A percentile compares a stretch with the other conserved stretches of the same genome.
These are phyloP conservation scores for Drosophila orosa DNA, from an alignment of 1,140 invertebrate genomes.

Conservation along the genomic window DNA sequence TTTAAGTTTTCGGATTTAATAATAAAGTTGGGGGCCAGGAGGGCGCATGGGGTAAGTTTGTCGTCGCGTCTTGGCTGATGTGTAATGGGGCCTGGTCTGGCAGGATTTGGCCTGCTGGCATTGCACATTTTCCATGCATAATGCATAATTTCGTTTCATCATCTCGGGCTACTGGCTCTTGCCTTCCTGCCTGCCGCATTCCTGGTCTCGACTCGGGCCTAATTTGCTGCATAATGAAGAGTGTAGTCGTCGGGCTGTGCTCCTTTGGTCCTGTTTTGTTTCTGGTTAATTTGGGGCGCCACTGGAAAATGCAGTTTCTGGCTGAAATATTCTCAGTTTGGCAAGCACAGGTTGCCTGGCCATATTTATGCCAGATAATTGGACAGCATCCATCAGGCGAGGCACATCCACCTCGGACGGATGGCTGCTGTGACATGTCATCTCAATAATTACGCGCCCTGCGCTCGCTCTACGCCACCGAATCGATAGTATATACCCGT, in stretches of 20 bases:
- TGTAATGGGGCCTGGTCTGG: slow-evolving; percentile 70
- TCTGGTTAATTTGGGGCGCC: slow-evolving; percentile 32
- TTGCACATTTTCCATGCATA: slow-evolving; percentile 74
- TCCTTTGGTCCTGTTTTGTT: slow-evolving; percentile 40
- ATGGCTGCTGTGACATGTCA: slow-evolving; percentile 41
- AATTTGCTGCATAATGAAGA: slow-evolving; percentile 82
- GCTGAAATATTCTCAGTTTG: slow-evolving; percentile 16
- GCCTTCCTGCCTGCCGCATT: slow-evolving; percentile 14
- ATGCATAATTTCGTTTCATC: slow-evolving; percentile 81
- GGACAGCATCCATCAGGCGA: slow-evolving; percentile 41
- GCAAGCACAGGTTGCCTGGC: slow-evolving; percentile 4
- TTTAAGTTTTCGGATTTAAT: slow-evolving; percentile 80
- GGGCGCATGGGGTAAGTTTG: slow-evolving; percentile 37
- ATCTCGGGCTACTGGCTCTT: slow-evolving; percentile 31
- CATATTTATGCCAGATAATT: slow-evolving; percentile 37
- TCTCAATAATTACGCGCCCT: slow-evolving; percentile 35
- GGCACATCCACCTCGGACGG: slow-evolving; percentile 14
- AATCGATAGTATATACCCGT: slow-evolving; percentile 20
- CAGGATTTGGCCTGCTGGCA: slow-evolving; percentile 44
- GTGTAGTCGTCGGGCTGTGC: slow-evolving; percentile 58
- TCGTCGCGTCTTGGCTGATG: slow-evolving; percentile 56
- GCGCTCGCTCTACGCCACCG: neutral
- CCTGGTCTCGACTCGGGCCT: slow-evolving; percentile 58
- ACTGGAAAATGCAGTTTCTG: slow-evolving; percentile 33
- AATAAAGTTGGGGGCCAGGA: slow-evolving; percentile 62